phyloP scores from a whole-genome alignment of 2,113 vertebrate species.

The Nanorana parkeri region DNA sequence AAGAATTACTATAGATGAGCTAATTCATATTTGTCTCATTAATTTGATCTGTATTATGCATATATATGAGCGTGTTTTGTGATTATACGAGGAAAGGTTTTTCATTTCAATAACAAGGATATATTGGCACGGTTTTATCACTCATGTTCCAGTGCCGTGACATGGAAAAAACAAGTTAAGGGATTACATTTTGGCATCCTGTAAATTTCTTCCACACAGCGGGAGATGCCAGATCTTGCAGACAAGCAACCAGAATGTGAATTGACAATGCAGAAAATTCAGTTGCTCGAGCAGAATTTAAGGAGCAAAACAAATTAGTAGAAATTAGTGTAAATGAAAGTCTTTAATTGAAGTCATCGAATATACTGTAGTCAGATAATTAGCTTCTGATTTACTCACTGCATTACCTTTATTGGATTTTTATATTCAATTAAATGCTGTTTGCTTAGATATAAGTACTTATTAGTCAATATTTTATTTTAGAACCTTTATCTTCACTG shows the following conservation, averaged over 20 bases:
- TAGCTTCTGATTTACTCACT: neutral
- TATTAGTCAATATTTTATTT: no score
- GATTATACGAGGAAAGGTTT: neutral
- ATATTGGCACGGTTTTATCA: neutral
- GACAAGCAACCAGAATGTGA: conserved; percentile 35
- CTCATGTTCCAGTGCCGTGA: neutral
- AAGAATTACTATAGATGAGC: no score
- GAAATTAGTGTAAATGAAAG: conserved; percentile 4
- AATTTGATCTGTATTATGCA: neutral
- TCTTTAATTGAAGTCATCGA: conserved; percentile 19
- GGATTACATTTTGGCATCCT: conserved; percentile 20
- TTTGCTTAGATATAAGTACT: no score
- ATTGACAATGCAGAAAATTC: conserved; percentile 34
- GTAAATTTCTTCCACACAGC: conserved; percentile 1
- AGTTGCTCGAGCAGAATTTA: conserved; percentile 19
- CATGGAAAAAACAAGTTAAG: neutral
- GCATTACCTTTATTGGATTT: no score
- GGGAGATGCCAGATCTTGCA: conserved; percentile 10
- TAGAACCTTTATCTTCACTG: no score
- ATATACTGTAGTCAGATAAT: neutral
- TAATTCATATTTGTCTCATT: neutral
- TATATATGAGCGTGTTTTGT: no score
- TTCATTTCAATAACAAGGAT: neutral
- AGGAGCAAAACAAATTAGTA: conserved; percentile 36
- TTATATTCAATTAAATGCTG: no score